Conservation (phyloP, 2,888 invertebrate genomes). For the Drosophila cognata region DNA sequence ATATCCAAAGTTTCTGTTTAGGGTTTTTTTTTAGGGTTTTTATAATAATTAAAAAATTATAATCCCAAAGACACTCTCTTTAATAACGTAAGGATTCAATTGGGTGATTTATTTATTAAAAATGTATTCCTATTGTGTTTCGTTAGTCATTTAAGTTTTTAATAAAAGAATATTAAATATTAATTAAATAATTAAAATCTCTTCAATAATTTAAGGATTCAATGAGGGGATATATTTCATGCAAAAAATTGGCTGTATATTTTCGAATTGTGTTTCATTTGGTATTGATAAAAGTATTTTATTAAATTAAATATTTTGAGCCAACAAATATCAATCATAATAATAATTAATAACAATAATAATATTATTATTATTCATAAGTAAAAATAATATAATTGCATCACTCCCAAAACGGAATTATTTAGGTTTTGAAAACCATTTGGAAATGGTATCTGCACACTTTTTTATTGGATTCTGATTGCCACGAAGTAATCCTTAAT, state of each 20-base stretch:
- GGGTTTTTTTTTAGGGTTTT: not conserved
- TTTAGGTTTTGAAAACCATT: not conserved
- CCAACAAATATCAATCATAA: not conserved
- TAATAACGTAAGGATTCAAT: not conserved
- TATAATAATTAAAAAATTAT: not conserved
- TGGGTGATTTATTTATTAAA: not conserved
- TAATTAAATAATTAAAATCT: not conserved
- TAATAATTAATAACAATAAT: not conserved
- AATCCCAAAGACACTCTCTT: not conserved
- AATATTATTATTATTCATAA: not conserved
- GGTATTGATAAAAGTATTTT: not conserved
- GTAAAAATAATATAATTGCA: not conserved
- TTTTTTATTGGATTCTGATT: not conserved
- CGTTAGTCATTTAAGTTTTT: not conserved
- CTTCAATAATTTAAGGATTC: not conserved
- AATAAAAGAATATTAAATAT: not conserved
- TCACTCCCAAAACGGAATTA: not conserved
- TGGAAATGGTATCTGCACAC: not conserved
- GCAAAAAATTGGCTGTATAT: not conserved
- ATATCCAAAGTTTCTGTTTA: not conserved
- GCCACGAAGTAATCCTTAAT: not conserved
- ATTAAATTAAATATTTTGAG: not conserved
- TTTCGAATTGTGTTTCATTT: not conserved
- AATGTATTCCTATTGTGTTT: not conserved
- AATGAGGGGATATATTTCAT: not conserved